Base-by-base conservation (phyloP, 2,797 vertebrate genomes). In the Tolypeutes matacus region DNA sequence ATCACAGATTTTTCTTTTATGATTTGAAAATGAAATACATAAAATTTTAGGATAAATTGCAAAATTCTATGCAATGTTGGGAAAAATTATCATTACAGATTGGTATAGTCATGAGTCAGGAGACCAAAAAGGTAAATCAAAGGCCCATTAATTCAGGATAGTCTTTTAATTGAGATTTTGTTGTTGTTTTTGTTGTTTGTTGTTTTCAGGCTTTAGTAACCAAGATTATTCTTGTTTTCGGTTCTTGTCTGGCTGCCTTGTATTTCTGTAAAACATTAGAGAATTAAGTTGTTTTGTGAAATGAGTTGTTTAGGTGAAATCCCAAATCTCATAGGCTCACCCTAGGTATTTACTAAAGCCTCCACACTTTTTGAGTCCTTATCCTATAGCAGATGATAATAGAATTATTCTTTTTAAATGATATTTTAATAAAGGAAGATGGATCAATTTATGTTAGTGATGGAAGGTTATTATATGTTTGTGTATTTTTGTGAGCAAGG, bases 221-320 rank as follows among this genome's bases (percentile, higher is more conserved):
- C 3, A 23, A 86, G 36, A 58, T 82, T 39, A 18, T 70, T 73
- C 75, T 75, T 56, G 17, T 84, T 77, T 73, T 56, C 17, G 53
- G n/a, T 58, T 85, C 27, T 87, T 84, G 7, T 4, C 31, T 85
- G 29, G 9, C 34, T 64, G 65, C 29, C n/a, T 93, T 15, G 31
- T 76, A 92, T 77, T 90, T 90, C 20, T 83, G 69, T 60, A 72
- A 93, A 93, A 51, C 5, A 21, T 75, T 80, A 70, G 6, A 75
- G 2, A 85, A 39, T 39, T 86, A 36, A 39, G 23, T 64, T 58
- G 39, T n/a, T n/a, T 29, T 29, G 5, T 81, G 13, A 89, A 64
- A 64, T 85, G 20, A 75, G 42, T 70, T 60, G 2, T 78, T 53
- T 31, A 18, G 17, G 18, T 56, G 18, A 84, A 83, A 77, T 60